phyloP scores from a whole-genome alignment of 2,797 vertebrate species.

The Pelochelys cantorii region DNA sequence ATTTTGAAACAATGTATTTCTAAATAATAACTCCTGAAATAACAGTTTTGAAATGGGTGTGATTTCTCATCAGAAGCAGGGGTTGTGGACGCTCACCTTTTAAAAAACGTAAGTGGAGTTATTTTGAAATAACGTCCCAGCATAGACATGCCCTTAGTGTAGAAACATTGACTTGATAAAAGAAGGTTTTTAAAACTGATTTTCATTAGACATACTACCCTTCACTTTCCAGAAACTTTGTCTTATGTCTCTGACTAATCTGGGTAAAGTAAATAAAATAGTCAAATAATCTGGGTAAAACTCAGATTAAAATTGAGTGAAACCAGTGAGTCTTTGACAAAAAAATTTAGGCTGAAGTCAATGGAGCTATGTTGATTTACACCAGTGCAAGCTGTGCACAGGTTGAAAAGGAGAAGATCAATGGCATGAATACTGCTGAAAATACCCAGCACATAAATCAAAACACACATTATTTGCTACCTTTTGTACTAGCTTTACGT shows the following conservation, averaged over 20 bases:
- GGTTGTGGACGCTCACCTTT: too few relatives aligned
- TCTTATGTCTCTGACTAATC: background rate
- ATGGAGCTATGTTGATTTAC: background rate
- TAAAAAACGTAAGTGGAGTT: too few relatives aligned
- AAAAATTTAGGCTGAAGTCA: background rate
- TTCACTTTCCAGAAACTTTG: background rate
- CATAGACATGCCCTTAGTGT: background rate
- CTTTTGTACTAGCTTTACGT: background rate
- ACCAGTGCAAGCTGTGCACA: background rate
- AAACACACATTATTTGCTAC: fast-evolving
- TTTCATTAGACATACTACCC: background rate
- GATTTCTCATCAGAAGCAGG: too few relatives aligned
- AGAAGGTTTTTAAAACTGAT: background rate
- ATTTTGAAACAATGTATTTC: too few relatives aligned
- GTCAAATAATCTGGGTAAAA: background rate
- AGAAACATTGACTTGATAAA: background rate
- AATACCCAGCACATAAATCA: background rate
- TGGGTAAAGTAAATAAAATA: too few relatives aligned
- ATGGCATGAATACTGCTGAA: background rate
- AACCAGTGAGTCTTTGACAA: background rate
- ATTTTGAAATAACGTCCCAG: too few relatives aligned
- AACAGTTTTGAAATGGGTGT: too few relatives aligned
- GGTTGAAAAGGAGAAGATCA: background rate
- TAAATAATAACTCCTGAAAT: too few relatives aligned
- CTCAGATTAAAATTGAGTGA: background rate